phyloP scores from a whole-genome alignment of 2,888 invertebrate species.

The Thera obeliscata region DNA sequence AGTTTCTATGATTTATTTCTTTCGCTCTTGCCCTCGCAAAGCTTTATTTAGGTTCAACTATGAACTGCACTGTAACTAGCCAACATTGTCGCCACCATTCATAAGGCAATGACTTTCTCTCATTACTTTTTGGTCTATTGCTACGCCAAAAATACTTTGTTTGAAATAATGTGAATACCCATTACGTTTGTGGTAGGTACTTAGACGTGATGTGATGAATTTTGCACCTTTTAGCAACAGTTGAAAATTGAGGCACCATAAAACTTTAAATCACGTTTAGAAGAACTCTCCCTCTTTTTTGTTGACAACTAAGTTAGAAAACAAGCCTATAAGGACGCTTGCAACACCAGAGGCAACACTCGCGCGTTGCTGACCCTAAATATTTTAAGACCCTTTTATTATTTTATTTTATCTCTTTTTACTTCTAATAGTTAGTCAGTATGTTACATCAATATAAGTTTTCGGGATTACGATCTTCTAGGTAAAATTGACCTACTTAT shows the following conservation, averaged over 20 bases:
- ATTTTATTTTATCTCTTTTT: no score
- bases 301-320: no score
- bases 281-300: no score
- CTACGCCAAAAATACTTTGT: constrained; percentile 17
- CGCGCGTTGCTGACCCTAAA: no score
- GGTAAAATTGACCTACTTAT: no score
- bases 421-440: no score
- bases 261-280: background rate
- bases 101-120: constrained; percentile 31
- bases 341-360: no score
- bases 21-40: constrained; percentile 1
- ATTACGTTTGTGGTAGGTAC: background rate
- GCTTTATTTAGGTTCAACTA: constrained; percentile 10
- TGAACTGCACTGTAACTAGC: constrained; percentile 12
- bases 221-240: constrained; percentile 11
- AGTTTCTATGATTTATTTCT: constrained; percentile 6
- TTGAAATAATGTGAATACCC: constrained; percentile 1
- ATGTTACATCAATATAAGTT: no score
- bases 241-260: constrained; percentile 2
- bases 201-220: constrained; percentile 9
- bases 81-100: constrained; percentile 30
- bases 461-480: no score
- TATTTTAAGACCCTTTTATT: no score
- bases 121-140: constrained; percentile 22
- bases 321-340: no score